Percentiles rank a stretch among this genome's conserved stretches.
Evolutionary conservation across 2,113 vertebrate species (phyloP).

Genomic region (Lanius ludovicianus): DNA sequence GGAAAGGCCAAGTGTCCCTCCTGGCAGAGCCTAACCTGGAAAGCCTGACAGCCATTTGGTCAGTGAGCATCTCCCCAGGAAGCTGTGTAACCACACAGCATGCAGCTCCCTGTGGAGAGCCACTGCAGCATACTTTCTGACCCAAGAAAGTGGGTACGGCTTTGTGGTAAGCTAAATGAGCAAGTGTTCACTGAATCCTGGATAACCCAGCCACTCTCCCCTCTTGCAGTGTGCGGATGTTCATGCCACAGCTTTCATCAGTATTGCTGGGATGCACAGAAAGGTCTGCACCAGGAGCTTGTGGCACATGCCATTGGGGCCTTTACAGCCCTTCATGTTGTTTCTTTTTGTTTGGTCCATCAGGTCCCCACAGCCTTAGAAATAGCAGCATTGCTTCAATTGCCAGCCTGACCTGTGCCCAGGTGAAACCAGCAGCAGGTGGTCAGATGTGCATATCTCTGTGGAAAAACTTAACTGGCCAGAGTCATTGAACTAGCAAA

Average conservation of each 20-base stretch:
- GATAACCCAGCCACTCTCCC: not conserved
- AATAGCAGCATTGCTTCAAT: not conserved
- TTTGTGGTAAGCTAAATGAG: not conserved
- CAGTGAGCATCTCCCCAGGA: not conserved
- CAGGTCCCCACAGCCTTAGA: not conserved
- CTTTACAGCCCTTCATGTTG: not conserved
- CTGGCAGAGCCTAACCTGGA: not conserved
- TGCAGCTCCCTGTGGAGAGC: not conserved
- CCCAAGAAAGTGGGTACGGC: not conserved
- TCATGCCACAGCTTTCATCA: not conserved
- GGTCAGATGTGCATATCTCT: not conserved
- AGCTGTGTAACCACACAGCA: not conserved
- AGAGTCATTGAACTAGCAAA: not conserved
- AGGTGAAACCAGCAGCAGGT: not conserved
- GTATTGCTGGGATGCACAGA: not conserved
- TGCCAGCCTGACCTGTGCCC: not conserved
- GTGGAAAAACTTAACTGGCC: not conserved
- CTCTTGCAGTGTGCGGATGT: not conserved
- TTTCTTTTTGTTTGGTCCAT: not conserved
- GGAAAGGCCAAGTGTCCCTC: not conserved
- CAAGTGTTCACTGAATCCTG: not conserved
- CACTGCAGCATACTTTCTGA: not conserved
- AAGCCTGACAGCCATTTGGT: not conserved
- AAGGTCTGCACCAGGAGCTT: not conserved
- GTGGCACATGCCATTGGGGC: rapidly evolving